These are phyloP conservation scores for Aleiodes sp. DNA, from an alignment of 1,140 invertebrate species.

Conservation along the genomic window DNA sequence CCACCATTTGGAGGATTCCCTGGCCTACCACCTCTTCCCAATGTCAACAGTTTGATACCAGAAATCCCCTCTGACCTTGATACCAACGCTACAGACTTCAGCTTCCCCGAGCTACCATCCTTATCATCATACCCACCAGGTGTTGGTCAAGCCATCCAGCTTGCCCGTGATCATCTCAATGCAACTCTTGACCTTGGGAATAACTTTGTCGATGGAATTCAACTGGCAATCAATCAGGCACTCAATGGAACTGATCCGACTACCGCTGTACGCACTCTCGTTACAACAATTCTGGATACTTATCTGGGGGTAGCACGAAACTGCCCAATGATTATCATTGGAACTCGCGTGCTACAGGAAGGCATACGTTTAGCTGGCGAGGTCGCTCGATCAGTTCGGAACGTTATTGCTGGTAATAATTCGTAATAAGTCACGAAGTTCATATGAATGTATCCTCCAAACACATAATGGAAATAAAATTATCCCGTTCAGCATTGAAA, in stretches of 20 bases:
- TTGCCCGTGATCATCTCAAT: conserved; percentile 30
- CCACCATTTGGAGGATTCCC: neutral
- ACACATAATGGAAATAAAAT: neutral
- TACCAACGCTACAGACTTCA: neutral
- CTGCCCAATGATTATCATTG: conserved; percentile 39
- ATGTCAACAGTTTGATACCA: conserved; percentile 10
- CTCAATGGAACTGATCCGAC: conserved; percentile 43
- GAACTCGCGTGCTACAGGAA: conserved; percentile 36
- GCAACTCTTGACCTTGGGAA: conserved; percentile 32
- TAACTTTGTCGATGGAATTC: conserved; percentile 44
- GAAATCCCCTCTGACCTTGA: neutral
- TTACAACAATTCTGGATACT: conserved; percentile 37
- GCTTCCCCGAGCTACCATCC: neutral
- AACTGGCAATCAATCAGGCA: conserved; percentile 43
- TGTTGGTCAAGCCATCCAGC: conserved; percentile 19
- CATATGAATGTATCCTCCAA: neutral
- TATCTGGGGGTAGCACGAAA: conserved; percentile 38
- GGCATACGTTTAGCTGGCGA: conserved; percentile 36
- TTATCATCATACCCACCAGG: conserved; percentile 28
- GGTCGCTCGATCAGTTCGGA: conserved; percentile 28
- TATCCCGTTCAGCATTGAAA: conserved; percentile 47
- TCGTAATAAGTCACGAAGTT: neutral
- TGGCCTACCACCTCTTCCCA: neutral
- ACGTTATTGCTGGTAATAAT: neutral
- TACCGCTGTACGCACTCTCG: conserved; percentile 28